Percentiles rank a stretch among this genome's conserved stretches.
Evolutionary conservation across 1,140 invertebrate genomes (phyloP).

Genomic region (Leptopilina boulardi): DNA sequence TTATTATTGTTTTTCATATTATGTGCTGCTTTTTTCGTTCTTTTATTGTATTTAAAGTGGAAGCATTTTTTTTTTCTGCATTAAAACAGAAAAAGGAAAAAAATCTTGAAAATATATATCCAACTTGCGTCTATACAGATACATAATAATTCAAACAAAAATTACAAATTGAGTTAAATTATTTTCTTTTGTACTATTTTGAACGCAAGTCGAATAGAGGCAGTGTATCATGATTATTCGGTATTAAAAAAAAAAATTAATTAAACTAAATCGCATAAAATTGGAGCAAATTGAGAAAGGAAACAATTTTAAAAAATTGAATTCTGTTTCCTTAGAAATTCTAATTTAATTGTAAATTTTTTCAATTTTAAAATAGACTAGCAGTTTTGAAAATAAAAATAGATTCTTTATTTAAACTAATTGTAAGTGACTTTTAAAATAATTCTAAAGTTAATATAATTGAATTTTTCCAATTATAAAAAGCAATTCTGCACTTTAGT

Average conservation of each 20-base stretch:
- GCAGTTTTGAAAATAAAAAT: no score
- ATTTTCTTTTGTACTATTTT: not conserved
- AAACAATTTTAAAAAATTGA: not conserved
- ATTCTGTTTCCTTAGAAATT: not conserved
- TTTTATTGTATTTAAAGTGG: not conserved
- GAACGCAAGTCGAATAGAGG: constrained; percentile 3
- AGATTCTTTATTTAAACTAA: no score
- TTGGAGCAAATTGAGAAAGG: no score
- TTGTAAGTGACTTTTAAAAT: no score
- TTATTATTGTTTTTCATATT: constrained; percentile 1
- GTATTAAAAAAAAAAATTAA: no score
- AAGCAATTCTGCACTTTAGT: not conserved
- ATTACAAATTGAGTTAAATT: not conserved
- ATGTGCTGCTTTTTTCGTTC: not conserved
- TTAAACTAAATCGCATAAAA: no score
- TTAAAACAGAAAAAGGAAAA: not conserved
- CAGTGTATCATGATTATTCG: not conserved
- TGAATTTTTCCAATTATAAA: not conserved
- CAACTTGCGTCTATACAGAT: no score
- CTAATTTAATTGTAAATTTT: not conserved
- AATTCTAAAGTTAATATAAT: no score
- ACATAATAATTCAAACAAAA: not conserved
- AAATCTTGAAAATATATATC: not conserved
- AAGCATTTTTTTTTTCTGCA: not conserved
- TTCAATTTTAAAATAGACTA: no score